Conservation (phyloP, 2,113 vertebrate genomes). For the Nematolebias whitei region DNA sequence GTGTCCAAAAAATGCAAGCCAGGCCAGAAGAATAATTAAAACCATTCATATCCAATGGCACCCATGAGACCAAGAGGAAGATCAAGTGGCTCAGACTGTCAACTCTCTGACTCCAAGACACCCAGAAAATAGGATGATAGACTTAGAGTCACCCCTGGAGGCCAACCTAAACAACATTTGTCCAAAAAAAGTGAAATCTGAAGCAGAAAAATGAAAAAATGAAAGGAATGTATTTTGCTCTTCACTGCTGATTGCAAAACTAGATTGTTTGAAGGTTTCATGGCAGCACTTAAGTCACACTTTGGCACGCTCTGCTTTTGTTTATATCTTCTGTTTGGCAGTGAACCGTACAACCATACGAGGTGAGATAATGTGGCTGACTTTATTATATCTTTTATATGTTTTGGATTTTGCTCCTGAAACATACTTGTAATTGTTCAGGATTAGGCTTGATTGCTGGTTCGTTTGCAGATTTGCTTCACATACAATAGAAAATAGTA, state of each 20-base stretch:
- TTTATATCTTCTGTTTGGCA: conserved; percentile 25
- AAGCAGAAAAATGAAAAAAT: conserved; percentile 48
- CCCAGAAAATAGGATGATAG: conserved; percentile 61
- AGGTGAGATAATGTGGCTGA: conserved; percentile 16
- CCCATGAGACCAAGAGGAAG: conserved; percentile 42
- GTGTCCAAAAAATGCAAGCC: conserved; percentile 17
- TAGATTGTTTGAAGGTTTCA: conserved; percentile 41
- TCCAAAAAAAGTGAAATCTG: conserved; percentile 61
- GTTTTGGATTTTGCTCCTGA: conserved; percentile 22
- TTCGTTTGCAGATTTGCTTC: conserved; percentile 23
- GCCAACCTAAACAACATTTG: conserved; percentile 67
- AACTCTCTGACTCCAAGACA: conserved; percentile 47
- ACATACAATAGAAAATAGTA: conserved; percentile 5
- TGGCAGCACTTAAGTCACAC: conserved; percentile 59
- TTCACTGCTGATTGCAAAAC: conserved; percentile 44
- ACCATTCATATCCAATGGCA: conserved; percentile 48
- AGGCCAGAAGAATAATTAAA: conserved; percentile 56
- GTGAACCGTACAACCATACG: conserved; percentile 29
- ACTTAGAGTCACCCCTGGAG: conserved; percentile 53
- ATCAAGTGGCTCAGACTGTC: conserved; percentile 48
- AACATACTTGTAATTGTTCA: background rate
- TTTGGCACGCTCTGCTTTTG: conserved; percentile 32
- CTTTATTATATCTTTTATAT: conserved; percentile 34
- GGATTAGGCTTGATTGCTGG: conserved; percentile 37
- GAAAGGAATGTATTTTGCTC: conserved; percentile 22